Evolutionary conservation across 2,888 invertebrate genomes (phyloP), one percentile per base, ranked within the genome.

Genomic region (Acholoe squamosa): DNA sequence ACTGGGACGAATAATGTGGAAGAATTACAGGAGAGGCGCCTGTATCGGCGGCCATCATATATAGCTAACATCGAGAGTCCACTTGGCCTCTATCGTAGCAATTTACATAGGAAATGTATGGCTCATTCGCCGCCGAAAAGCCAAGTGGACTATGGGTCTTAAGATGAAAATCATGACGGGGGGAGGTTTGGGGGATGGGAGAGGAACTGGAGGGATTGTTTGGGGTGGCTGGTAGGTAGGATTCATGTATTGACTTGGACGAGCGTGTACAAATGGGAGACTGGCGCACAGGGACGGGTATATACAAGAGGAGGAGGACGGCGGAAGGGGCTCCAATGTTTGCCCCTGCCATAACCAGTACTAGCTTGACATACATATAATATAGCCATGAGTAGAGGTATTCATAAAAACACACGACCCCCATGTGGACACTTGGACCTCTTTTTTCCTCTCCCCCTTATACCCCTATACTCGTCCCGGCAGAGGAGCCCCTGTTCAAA

Each of bases 301-400:
- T 61, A 61, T 10, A 43, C 3, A 10, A 10, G 43, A 10, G 10
- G 43, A 3, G 16, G 61, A 12, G 61, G 76, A 31, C 7, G 76
- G 31, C 0, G 80, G 34, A n/a, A n/a, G n/a, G 14, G 16, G 0
- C 43, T 80, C 80, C 33, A 16, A 0, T 54, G 86, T 86, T 86
- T 86, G 84, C 43, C 86, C 86, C 51, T n/a, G 52, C 28, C 86
- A 86, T 86, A 86, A 86, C 86, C 28, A 31, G 86, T 22, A 54
- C 86, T 56, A 54, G 86, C 7, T 28, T 54, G 54, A 56, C 86
- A 86, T 54, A 86, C 25, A 86, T 54, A 86, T 54, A 56, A 86
- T 54, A 86, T 28, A 86, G 86, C 52, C 86, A 22, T 86, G 86
- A 86, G 43, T 51, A 43, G 84, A 84, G 54, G 54, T 54, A 56